Base-by-base conservation (phyloP, 2,888 invertebrate genomes). In the Frankliniella intonsa region DNA sequence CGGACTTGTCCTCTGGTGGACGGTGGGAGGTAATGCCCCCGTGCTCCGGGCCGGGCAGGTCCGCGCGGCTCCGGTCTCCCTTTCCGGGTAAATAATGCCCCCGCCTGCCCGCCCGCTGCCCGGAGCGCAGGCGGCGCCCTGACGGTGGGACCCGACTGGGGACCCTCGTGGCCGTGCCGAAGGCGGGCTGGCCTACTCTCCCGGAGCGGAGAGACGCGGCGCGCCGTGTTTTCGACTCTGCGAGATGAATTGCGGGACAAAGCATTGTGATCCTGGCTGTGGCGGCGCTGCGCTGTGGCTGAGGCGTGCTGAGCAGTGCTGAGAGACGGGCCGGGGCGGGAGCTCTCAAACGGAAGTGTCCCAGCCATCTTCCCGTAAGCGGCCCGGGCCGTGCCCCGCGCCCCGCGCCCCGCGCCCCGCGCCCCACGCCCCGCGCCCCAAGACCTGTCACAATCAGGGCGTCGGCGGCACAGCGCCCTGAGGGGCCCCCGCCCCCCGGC, bases 371-470 rank as follows among this genome's bases (percentile, higher is more conserved):
- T 38, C 69, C 69, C 22, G 69, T 76, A 76, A 76, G 25, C 69
- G 69, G 10, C 69, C 69, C 22, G 10, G 69, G 22, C 69, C 22
- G 25, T 22, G 22, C 11, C 25, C 25, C 8, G 69, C 22, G 22
- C 69, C 12, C 69, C 11, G 22, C 11, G 69, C 22, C 22, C 69
- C 69, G 22, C 22, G n/a, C 9, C 22, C 22, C 7, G 69, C 22
- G n/a, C 69, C 11, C 69, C 9, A 11, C 9, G 69, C 22, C 22
- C 69, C 69, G 22, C 62, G 62, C 62, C 62, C 7, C 38, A 38
- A n/a, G 62, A 62, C 22, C 69, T 76, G 69, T 76, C 69, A 76
- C 69, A 76, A 76, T 76, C 69, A 76, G 69, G 69, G 22, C 69
- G 25, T 25, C 69, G 69, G 22, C 10, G 25, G 25, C 22, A 25